Conservation (phyloP, 2,797 vertebrate species). For the Macropodus opercularis region DNA sequence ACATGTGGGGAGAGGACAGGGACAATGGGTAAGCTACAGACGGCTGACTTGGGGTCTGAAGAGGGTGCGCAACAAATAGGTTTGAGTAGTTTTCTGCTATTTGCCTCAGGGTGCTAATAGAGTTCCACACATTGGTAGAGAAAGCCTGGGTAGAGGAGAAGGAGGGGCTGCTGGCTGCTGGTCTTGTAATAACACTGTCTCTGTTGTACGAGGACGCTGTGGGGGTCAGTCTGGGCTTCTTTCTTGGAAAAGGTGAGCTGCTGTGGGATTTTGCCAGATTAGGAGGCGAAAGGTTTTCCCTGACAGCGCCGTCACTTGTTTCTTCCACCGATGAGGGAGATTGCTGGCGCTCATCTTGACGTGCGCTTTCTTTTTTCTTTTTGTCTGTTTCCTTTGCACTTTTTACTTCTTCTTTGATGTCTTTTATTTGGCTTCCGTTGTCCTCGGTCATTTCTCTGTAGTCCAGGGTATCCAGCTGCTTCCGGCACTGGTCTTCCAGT, state of each 20-base stretch:
- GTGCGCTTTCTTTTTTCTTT: constrained; percentile 3
- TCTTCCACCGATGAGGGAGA: constrained; percentile 5
- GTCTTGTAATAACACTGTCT: constrained; percentile 64
- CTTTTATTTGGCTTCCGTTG: background rate
- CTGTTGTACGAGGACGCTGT: constrained; percentile 30
- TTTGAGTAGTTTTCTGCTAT: constrained; percentile 71
- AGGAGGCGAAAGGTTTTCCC: constrained; percentile 24
- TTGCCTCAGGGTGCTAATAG: constrained; percentile 60
- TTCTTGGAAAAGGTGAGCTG: constrained; percentile 26
- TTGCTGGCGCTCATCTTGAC: constrained; percentile 1
- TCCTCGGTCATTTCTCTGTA: background rate
- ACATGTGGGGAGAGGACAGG: constrained; percentile 55
- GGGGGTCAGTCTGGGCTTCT: constrained; percentile 42
- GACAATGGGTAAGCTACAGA: constrained; percentile 66
- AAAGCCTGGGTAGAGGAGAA: constrained; percentile 54
- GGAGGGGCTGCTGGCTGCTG: constrained; percentile 35
- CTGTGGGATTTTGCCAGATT: constrained; percentile 23
- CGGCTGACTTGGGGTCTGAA: constrained; percentile 52
- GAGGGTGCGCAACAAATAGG: constrained; percentile 60
- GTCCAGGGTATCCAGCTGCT: constrained; percentile 60
- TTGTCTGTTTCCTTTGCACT: background rate
- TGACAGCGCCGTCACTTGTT: background rate
- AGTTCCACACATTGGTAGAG: constrained; percentile 63
- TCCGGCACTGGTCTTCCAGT: constrained; percentile 81
- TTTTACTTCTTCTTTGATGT: constrained; percentile 38